A percentile compares a stretch with the other conserved stretches of the same genome.
phyloP scores from a whole-genome alignment of 1,140 invertebrate species.

The Pseudobourletiella spinata region DNA sequence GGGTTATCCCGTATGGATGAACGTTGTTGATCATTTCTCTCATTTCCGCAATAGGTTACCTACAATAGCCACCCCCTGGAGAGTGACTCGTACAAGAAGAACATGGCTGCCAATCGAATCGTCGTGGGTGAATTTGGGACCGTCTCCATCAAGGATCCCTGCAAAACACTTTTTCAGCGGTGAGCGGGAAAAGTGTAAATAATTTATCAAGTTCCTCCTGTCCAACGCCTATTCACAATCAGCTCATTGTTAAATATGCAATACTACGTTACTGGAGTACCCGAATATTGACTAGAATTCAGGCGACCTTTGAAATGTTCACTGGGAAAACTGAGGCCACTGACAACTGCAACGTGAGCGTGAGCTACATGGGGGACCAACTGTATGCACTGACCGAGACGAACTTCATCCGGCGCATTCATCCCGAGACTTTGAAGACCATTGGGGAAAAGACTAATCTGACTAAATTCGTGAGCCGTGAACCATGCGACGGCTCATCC shows the following conservation, averaged over 20 bases:
- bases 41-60: slow-evolving; percentile 29
- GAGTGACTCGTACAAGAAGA: slow-evolving; percentile 41
- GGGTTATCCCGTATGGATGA: too few relatives aligned
- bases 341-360: slow-evolving; percentile 41
- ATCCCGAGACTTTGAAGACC: slow-evolving; percentile 41
- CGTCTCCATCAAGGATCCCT: slow-evolving; percentile 43
- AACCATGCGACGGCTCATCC: slow-evolving; percentile 40
- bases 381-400: slow-evolving; percentile 45
- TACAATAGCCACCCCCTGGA: slow-evolving; percentile 42
- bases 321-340: slow-evolving; percentile 22
- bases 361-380: slow-evolving; percentile 39
- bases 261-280: not conserved
- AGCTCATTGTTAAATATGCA: not conserved
- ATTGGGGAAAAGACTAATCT: slow-evolving; percentile 37
- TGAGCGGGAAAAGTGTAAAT: slow-evolving; percentile 22
- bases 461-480: slow-evolving; percentile 16
- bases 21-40: slow-evolving; percentile 4
- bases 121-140: slow-evolving; percentile 45
- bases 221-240: not conserved
- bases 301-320: not conserved
- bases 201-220: too few relatives aligned
- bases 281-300: not conserved
- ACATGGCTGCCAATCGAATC: slow-evolving; percentile 42
- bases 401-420: slow-evolving; percentile 37
- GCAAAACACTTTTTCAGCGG: slow-evolving; percentile 41